Evolutionary conservation across 2,113 vertebrate species (phyloP), one percentile per base, ranked within the genome.

Genomic region (Proterorhinus semilunaris): DNA sequence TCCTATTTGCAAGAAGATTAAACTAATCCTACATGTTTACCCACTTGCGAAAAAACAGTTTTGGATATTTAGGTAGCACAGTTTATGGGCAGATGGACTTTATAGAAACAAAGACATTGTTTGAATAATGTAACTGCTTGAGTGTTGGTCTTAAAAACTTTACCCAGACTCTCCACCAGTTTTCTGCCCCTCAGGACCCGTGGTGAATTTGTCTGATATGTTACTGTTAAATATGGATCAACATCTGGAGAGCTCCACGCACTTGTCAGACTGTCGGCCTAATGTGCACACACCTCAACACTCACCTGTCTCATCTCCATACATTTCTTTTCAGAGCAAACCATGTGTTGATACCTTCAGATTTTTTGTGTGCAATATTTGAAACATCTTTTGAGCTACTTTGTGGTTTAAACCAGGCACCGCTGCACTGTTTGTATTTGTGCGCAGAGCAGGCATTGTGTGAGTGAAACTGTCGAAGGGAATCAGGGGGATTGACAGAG

Each of bases 141-240:
- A 36, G 1, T 36, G 49, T 55, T 52, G 76, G 63, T 66, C 59
- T 47, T 54, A 66, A 66, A 57, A 54, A 62, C 65, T 68, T 74
- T 75, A 64, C 57, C 69, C 76, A 52, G 65, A 76, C 75, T 78
- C 81, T 81, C 69, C 81, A 65, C 62, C 73, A 72, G 81, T 83
- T 83, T 68, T 70, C 72, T 83, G 82, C 84, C 81, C 79, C 88
- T 81, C 80, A 71, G 57, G 75, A 66, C 84, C 85, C 90, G 88
- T 85, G 82, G 86, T 88, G 89, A 87, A 75, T 80, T 83, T 72
- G 86, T 84, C 87, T 81, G 83, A 76, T 85, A 87, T 90, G 90
- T 91, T 88, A 84, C 91, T 92, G 85, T 86, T 93, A 92, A 93
- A 92, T 93, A 93, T 93, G 92, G 92, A 92, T 92, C 85, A 89